These are phyloP conservation scores for Chelon labrosus DNA, from an alignment of 2,797 vertebrate species.

Conservation along the genomic window DNA sequence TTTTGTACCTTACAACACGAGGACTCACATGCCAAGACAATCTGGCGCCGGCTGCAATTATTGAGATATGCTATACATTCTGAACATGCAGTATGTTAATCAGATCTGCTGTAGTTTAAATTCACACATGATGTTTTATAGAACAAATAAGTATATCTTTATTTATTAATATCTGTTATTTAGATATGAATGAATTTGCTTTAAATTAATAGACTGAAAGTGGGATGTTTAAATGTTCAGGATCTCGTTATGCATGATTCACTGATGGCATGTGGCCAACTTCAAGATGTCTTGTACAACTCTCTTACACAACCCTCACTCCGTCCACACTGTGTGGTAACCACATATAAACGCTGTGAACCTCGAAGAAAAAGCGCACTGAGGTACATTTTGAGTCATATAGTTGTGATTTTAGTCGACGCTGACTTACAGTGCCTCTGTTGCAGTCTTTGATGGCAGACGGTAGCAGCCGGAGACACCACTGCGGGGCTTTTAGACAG, in stretches of 20 bases:
- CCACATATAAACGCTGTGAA: background rate
- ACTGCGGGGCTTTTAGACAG: slow-evolving; percentile 72
- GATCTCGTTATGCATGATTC: slow-evolving; percentile 23
- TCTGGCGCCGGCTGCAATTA: background rate
- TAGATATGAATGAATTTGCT: background rate
- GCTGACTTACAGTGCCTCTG: slow-evolving; percentile 89
- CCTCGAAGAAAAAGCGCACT: too few species aligned
- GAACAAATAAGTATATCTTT: too few species aligned
- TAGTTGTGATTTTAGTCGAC: background rate
- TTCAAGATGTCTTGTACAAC: background rate
- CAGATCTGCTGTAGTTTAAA: background rate
- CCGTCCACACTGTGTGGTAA: background rate
- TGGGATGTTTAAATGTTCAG: background rate
- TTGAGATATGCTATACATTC: background rate
- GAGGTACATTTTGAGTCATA: background rate
- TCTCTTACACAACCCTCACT: background rate
- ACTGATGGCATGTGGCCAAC: slow-evolving; percentile 30
- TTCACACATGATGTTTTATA: background rate
- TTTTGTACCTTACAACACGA: slow-evolving; percentile 12
- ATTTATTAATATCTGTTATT: background rate
- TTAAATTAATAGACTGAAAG: background rate
- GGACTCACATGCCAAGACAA: slow-evolving; percentile 15
- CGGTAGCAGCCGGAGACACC: slow-evolving; percentile 67
- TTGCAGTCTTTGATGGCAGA: slow-evolving; percentile 68
- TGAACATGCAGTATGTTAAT: background rate